These are phyloP conservation scores for Forbesichthys papilliferus DNA, from an alignment of 2,113 vertebrate species.

Conservation along the genomic window DNA sequence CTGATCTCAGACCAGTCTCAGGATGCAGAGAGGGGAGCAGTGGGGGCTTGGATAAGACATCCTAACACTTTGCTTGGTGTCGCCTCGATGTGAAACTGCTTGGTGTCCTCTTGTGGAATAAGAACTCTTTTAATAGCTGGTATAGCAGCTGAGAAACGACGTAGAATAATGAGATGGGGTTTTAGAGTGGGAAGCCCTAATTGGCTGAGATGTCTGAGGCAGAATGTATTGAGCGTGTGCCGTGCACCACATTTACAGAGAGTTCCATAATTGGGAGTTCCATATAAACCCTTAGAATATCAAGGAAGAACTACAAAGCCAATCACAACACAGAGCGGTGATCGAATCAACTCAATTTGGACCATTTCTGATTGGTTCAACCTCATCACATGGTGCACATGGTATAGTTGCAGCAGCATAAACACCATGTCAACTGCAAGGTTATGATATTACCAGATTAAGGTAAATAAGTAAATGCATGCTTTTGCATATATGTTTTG, in stretches of 20 bases:
- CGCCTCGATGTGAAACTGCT: slow-evolving; percentile 21
- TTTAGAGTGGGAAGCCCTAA: too few relatives aligned
- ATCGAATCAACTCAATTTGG: neutral
- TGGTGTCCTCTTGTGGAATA: slow-evolving; percentile 13
- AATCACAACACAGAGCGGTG: neutral
- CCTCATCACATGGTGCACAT: neutral
- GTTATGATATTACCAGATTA: too few relatives aligned
- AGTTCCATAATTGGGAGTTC: neutral
- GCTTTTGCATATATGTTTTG: too few relatives aligned
- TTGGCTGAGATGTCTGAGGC: slow-evolving; percentile 16
- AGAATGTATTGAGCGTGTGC: neutral
- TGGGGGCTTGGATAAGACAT: neutral
- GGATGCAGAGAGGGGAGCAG: neutral
- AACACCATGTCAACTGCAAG: too few relatives aligned
- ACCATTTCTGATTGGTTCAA: neutral
- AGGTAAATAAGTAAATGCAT: too few relatives aligned
- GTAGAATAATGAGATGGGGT: slow-evolving; percentile 9
- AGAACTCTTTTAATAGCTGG: neutral
- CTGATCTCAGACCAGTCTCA: slow-evolving; percentile 63
- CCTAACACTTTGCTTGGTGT: slow-evolving; percentile 4
- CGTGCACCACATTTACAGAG: slow-evolving; percentile 4
- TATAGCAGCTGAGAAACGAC: slow-evolving; percentile 15
- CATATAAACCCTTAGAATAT: neutral
- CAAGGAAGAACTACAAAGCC: neutral
- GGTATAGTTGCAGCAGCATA: neutral